Evolutionary conservation across 2,113 vertebrate species (phyloP).

Genomic region (Tragelaphus scriptus): DNA sequence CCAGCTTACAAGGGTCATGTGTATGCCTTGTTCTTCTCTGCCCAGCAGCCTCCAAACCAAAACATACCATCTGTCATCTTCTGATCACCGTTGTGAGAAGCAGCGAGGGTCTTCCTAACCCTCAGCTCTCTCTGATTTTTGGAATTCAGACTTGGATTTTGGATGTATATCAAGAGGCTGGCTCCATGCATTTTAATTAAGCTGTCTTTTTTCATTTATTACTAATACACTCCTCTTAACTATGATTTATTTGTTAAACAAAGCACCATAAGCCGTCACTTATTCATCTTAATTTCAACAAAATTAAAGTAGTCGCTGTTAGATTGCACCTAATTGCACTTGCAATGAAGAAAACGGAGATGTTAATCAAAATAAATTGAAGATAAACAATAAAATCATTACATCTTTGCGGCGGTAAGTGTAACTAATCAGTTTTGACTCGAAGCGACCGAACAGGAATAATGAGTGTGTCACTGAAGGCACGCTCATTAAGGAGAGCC

Average conservation of each 20-base stretch:
- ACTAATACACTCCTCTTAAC: slow-evolving; percentile 86
- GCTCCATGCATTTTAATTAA: slow-evolving; percentile 84
- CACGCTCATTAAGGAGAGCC: slow-evolving; percentile 85
- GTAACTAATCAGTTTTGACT: slow-evolving; percentile 93
- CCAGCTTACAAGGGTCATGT: neutral
- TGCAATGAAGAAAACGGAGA: slow-evolving; percentile 88
- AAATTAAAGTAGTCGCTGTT: slow-evolving; percentile 87
- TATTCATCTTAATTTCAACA: slow-evolving; percentile 89
- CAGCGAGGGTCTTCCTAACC: neutral
- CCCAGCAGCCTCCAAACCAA: slow-evolving; percentile 6
- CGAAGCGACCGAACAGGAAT: slow-evolving; percentile 86
- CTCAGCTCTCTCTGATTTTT: slow-evolving; percentile 61
- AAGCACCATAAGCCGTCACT: slow-evolving; percentile 86
- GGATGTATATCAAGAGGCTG: slow-evolving; percentile 79
- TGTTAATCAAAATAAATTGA: slow-evolving; percentile 94
- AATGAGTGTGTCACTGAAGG: slow-evolving; percentile 88
- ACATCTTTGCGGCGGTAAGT: slow-evolving; percentile 87
- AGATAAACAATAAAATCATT: slow-evolving; percentile 94
- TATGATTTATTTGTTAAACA: slow-evolving; percentile 91
- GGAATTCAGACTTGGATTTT: slow-evolving; percentile 75
- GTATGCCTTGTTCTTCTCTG: neutral
- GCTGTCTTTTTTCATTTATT: slow-evolving; percentile 84
- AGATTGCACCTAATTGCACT: slow-evolving; percentile 88
- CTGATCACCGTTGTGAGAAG: neutral
- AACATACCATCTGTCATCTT: neutral